Conservation (phyloP, 2,888 invertebrate genomes). For the Pyrgus malvae region DNA sequence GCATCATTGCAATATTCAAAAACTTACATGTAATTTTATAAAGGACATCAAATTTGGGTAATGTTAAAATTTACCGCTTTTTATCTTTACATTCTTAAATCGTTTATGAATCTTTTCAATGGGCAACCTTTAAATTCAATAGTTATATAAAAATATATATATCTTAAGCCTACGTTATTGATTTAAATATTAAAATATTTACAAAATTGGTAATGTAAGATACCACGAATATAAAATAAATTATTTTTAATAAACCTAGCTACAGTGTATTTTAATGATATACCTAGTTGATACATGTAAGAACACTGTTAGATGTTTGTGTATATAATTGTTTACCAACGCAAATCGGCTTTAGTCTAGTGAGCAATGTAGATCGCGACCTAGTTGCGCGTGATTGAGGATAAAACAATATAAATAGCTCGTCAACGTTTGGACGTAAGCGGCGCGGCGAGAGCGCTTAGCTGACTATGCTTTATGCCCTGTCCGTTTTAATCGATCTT, state of each 20-base stretch:
- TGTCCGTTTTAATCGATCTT: conserved; percentile 29
- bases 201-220: too few relatives aligned
- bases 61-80: too few relatives aligned
- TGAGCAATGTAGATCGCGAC: conserved; percentile 75
- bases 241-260: too few relatives aligned
- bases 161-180: too few relatives aligned
- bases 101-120: too few relatives aligned
- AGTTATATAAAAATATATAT: too few relatives aligned
- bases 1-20: conserved; percentile 53
- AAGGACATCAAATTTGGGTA: too few relatives aligned
- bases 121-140: too few relatives aligned
- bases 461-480: conserved; percentile 42
- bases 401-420: conserved; percentile 81
- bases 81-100: too few relatives aligned
- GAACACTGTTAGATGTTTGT: background rate
- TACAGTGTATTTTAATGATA: background rate
- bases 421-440: conserved; percentile 68
- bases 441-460: conserved; percentile 38
- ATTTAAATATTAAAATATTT: too few relatives aligned
- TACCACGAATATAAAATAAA: too few relatives aligned
- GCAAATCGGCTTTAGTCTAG: conserved; percentile 58
- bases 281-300: background rate
- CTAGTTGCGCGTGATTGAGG: conserved; percentile 79
- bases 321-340: conserved; percentile 51
- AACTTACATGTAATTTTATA: too few relatives aligned